Base-by-base conservation (phyloP, 2,797 vertebrate genomes). In the Leptodactylus fallax region DNA sequence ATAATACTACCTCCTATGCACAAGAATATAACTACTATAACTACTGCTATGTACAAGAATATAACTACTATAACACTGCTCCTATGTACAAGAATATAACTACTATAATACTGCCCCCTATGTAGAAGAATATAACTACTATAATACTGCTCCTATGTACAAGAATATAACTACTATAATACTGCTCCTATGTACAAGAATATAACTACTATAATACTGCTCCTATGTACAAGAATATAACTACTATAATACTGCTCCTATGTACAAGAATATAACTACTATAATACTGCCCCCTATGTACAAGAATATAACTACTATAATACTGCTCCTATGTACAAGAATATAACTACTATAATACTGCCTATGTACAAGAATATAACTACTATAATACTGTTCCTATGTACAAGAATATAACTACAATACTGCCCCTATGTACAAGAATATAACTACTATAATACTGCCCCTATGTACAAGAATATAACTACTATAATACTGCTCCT, bases 101-200 rank as follows among this genome's bases (percentile, higher is more conserved):
- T 36, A 36, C 36, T 36, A 36, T 36, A 36, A 36, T 36, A 36
- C 36, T 36, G 4, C 36, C 36, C 4, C 36, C 36, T 36, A 36
- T 36, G 36, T 36, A 36, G 2, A 36, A 36, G 60, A 61, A 61
- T 61, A 61, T 61, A 61, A 61, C 60, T 61, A n/a, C 60, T 61
- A 61, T 61, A 61, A 61, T 61, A 21, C 60, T 61, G 19, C 60
- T n/a, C 19, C 60, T 61, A 61, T 61, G 21, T 61, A 61, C 60
- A 61, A 61, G 60, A 61, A n/a, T 61, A 61, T 61, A 61, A 61
- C 60, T 61, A 61, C 60, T 61, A 61, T 61, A 61, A 61, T 61
- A 61, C 60, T 61, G 19, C 60, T 61, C 60, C 60, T 61, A 61
- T 61, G 60, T 61, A 61, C 60, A 61, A 61, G 60, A 61, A 61